Evolutionary conservation across 2,113 vertebrate genomes (phyloP), one percentile per base, ranked within the genome.

Genomic region (Junco hyemalis): DNA sequence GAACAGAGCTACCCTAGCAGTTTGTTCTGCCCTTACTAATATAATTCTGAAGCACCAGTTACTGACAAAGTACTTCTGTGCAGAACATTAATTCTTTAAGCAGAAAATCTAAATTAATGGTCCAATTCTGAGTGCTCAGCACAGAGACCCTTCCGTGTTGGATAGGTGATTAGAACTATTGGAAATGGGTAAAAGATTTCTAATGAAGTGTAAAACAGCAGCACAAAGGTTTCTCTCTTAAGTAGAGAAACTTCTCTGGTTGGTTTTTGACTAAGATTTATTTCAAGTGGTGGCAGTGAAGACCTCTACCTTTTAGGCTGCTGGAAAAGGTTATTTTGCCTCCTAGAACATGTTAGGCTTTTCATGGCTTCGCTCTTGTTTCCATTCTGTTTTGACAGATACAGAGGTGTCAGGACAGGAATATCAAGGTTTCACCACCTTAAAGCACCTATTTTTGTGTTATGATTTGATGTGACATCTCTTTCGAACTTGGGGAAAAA

Each of bases 81-180:
- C 31, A 69, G 76, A 80, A 82, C 68, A 83, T 93, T 83, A 92
- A 57, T 42, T 90, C n/a, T 83, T 20, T 70, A 88, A 61, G 64
- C 14, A 81, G 71, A 81, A 91, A 93, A 91, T 88, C 14, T 63
- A 70, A 73, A 83, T 95, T 86, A 95, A 95, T 91, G 51, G 64
- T 42, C 50, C 50, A 45, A 3, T 63, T 86, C 40, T 35, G 72
- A 69, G 53, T 88, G 33, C n/a, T 79, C 22, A 64, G 31, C 45
- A 63, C 31, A 63, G 47, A 50, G 8, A 40, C 12, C 7, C 5
- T 71, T 90, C 47, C 25, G 12, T 24, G 22, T 24, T 69, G 11
- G 28, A 44, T 2, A 86, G 63, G 16, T 86, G 59, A 48, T 15
- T 65, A 2, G n/a, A 87, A 40, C 42, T 91, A 28, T 11, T 70